phyloP scores from a whole-genome alignment of 1,140 invertebrate genomes.

The Dreissena rostriformis region DNA sequence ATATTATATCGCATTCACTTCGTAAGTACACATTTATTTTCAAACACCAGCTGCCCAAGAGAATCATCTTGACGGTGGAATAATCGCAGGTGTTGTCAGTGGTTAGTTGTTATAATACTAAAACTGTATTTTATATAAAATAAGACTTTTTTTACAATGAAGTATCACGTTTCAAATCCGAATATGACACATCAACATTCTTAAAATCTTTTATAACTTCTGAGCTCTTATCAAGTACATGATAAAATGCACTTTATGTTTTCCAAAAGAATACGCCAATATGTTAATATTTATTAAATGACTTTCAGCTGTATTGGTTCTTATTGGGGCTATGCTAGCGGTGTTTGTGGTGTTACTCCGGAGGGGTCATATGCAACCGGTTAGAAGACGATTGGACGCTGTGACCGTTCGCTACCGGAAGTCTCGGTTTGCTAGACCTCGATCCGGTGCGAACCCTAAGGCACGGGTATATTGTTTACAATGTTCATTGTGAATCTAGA shows the following conservation, averaged over 20 bases:
- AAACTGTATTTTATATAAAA: background rate
- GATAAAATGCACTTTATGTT: background rate
- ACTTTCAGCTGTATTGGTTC: slow-evolving; percentile 18
- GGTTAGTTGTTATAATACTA: slow-evolving; percentile 1
- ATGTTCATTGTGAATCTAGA: background rate
- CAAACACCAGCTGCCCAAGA: slow-evolving; percentile 15
- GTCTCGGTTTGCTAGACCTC: background rate
- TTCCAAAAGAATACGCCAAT: background rate
- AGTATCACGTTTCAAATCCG: too few relatives aligned
- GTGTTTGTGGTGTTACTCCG: slow-evolving; percentile 39
- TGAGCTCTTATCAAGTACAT: background rate
- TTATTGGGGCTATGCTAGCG: slow-evolving; percentile 25
- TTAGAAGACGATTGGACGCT: slow-evolving; percentile 18
- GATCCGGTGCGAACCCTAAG: background rate
- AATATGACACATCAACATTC: too few relatives aligned
- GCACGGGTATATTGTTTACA: background rate
- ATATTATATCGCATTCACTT: too few relatives aligned
- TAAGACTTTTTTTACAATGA: background rate
- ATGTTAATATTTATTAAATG: background rate
- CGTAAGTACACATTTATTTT: background rate
- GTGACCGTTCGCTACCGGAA: slow-evolving; percentile 39
- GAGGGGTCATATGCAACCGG: slow-evolving; percentile 39
- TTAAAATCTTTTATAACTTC: too few relatives aligned
- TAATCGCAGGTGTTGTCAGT: slow-evolving; percentile 18
- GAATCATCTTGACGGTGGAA: slow-evolving; percentile 17